Percentiles rank a stretch among this genome's conserved stretches.
These are phyloP conservation scores for Acanthornis magna DNA, from an alignment of 2,797 vertebrate species.

Conservation along the genomic window DNA sequence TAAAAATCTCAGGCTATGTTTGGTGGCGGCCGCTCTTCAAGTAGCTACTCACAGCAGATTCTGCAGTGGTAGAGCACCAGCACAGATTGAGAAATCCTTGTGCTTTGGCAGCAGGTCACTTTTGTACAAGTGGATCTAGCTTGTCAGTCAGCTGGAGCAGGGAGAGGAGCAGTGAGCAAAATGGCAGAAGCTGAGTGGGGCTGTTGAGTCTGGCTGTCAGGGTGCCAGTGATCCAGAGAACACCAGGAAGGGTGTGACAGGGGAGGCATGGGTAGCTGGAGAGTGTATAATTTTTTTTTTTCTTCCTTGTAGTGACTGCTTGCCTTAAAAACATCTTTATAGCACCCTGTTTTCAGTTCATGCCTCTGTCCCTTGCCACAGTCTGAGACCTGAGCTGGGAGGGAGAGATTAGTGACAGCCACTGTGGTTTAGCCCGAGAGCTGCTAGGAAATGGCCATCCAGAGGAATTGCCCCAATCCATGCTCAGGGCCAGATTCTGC, in stretches of 20 bases:
- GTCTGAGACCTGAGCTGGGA: neutral
- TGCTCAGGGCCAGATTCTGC: neutral
- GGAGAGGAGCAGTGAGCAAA: neutral
- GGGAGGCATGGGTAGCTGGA: neutral
- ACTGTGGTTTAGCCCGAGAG: neutral
- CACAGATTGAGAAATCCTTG: neutral
- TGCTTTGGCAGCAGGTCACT: neutral
- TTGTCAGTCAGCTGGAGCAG: neutral
- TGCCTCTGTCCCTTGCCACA: neutral
- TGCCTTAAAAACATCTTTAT: neutral
- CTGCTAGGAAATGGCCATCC: neutral
- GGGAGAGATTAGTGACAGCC: fast-evolving
- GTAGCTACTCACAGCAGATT: neutral
- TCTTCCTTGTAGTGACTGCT: neutral
- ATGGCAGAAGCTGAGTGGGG: neutral
- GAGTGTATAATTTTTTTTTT: neutral
- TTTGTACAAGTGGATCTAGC: neutral
- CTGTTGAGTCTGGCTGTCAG: neutral
- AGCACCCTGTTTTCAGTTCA: neutral
- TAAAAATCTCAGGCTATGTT: neutral
- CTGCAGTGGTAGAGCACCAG: neutral
- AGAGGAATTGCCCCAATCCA: neutral
- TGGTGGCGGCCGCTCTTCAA: neutral
- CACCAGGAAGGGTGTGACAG: too few species aligned
- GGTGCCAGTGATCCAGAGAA: neutral